Evolutionary conservation across 92 coral and sea anemone species (phyloP).

Genomic region (Epizoanthus rinbou): DNA sequence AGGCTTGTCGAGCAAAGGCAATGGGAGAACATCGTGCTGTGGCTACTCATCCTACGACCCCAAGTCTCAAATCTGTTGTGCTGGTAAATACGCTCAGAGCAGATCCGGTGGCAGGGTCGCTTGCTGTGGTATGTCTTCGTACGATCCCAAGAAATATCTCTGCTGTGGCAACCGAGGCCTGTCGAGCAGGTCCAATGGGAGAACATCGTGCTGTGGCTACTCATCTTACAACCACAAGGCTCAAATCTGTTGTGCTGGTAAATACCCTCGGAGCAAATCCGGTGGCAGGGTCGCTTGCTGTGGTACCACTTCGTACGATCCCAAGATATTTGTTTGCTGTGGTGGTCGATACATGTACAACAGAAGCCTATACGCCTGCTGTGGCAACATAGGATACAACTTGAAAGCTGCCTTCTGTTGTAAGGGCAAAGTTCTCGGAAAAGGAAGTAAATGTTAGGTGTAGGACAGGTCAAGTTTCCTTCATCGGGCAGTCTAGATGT

Average conservation of each 20-base stretch:
- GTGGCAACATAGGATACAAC: neutral
- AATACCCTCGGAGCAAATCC: neutral
- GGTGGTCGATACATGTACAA: neutral
- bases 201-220: neutral
- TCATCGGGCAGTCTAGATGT: too few relatives aligned
- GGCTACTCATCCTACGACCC: neutral
- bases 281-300: neutral
- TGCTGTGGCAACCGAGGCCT: too few relatives aligned
- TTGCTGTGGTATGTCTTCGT: too few relatives aligned
- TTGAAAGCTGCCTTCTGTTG: neutral
- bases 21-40: neutral
- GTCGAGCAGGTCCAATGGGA: neutral
- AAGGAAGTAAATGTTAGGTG: neutral
- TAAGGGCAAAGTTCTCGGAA: neutral
- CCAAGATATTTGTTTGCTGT: neutral
- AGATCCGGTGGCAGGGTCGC: too few relatives aligned
- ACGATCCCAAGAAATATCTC: too few relatives aligned
- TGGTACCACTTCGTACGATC: slow-evolving; percentile 3
- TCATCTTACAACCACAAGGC: too few relatives aligned
- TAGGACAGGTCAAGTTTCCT: too few relatives aligned
- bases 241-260: too few relatives aligned
- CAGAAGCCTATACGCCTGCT: neutral
- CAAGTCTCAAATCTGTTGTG: neutral
- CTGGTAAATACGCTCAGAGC: too few relatives aligned
- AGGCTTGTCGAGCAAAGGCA: neutral